Conservation (phyloP, 2,888 invertebrate species). For the Drosophila macrospina region DNA sequence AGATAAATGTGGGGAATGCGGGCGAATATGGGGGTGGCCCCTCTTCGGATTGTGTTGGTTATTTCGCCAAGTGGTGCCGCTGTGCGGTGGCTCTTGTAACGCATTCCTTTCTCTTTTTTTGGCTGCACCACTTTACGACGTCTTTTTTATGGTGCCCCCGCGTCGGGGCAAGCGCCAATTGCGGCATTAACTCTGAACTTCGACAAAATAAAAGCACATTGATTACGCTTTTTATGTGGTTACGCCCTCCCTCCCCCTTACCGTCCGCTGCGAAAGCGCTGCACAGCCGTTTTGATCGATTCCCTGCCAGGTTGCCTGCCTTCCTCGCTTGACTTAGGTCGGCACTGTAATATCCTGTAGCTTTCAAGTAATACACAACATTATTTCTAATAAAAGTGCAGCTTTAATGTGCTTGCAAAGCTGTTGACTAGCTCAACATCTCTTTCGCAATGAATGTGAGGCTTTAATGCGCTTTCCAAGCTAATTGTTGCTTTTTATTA, state of each 20-base stretch:
- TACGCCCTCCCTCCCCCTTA: constrained; percentile 10
- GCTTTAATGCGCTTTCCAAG: background rate
- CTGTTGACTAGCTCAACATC: background rate
- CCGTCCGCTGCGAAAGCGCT: too few relatives aligned
- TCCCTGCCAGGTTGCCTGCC: background rate
- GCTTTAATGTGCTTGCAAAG: too few relatives aligned
- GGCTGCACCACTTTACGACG: constrained; percentile 20
- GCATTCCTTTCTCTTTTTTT: background rate
- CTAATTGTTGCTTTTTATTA: too few relatives aligned
- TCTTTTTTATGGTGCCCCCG: background rate
- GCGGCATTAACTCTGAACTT: background rate
- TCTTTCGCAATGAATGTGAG: background rate
- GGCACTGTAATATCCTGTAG: background rate
- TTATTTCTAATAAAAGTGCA: too few relatives aligned
- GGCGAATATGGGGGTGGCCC: too few relatives aligned
- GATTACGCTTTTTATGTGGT: constrained; percentile 45
- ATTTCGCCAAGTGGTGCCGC: too few relatives aligned
- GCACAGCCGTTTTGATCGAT: constrained; percentile 17
- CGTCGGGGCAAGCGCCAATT: too few relatives aligned
- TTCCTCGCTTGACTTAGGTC: too few relatives aligned
- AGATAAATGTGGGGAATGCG: too few relatives aligned
- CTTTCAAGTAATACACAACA: too few relatives aligned
- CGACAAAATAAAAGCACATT: constrained; percentile 52
- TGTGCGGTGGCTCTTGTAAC: background rate
- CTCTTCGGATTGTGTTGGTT: too few relatives aligned